Conservation (phyloP, 1,140 invertebrate genomes). For the Bacillus rossius region DNA sequence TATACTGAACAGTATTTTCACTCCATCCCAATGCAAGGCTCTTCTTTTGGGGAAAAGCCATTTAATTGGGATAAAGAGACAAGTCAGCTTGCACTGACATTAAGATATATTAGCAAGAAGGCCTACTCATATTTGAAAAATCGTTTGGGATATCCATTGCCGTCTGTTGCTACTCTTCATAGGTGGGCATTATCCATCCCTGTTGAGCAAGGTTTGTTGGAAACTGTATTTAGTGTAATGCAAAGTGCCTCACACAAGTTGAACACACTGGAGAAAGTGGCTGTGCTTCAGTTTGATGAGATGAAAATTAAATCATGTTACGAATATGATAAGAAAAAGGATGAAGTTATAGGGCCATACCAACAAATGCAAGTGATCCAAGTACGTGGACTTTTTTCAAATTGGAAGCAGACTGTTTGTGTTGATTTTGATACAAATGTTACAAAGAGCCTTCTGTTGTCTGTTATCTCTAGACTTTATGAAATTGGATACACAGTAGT, state of each 20-base stretch:
- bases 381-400: conserved; percentile 29
- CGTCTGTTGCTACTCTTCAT: too few relatives aligned
- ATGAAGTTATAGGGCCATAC: conserved; percentile 36
- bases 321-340: conserved; percentile 35
- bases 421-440: conserved; percentile 35
- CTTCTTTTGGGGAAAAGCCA: too few relatives aligned
- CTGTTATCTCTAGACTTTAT: conserved; percentile 30
- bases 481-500: conserved; percentile 29
- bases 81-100: too few relatives aligned
- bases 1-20: too few relatives aligned
- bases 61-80: too few relatives aligned
- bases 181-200: too few relatives aligned
- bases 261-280: conserved; percentile 21
- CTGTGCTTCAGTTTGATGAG: conserved; percentile 33
- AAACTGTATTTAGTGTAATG: conserved; percentile 10
- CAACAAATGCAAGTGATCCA: conserved; percentile 33
- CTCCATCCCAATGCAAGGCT: too few relatives aligned
- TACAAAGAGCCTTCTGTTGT: conserved; percentile 18
- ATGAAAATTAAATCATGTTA: conserved; percentile 30
- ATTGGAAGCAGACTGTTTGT: conserved; percentile 39
- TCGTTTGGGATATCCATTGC: too few relatives aligned
- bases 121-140: too few relatives aligned
- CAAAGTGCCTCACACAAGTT: conserved; percentile 12
- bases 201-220: too few relatives aligned
- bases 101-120: too few relatives aligned